Base-by-base conservation (phyloP, 2,113 vertebrate species). In the Choloepus hoffmanni region DNA sequence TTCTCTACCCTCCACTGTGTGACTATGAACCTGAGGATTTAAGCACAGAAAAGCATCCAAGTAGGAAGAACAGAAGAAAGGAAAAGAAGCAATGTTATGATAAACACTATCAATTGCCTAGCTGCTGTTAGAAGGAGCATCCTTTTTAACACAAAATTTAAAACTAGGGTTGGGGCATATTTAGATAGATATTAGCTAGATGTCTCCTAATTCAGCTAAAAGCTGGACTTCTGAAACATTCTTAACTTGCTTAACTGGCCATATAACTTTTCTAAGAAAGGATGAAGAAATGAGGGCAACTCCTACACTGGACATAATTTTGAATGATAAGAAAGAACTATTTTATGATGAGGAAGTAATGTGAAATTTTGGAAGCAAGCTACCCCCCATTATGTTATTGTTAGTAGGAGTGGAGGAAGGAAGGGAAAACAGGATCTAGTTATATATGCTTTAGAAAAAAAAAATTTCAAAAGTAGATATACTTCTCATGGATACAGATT, bases 231-330 rank as follows among this genome's bases (percentile, higher is more conserved):
- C 82, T 72, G 33, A 93, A 81, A 50, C 48, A 77, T 94, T 82
- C 18, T 26, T 88, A 40, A 63, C 50, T 96, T 94, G 70, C 43
- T 94, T 74, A 84, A 68, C n/a, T 83, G 63, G 76, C 95, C 85
- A 95, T 87, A 94, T 95, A 85, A 63, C 89, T 95, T 95, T 60
- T 93, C 85, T 65, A 60, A 76, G 82, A 85, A 92, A 90, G 53
- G 60, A 72, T 43, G 72, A 94, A 89, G 83, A 72, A 96, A 24
- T 77, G 77, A 77, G 12, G 55, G 70, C 53, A 68, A 92, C 93
- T 90, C 85, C 96, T 78, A 78, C 93, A 94, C 23, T 90, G 85
- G 82, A 85, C 77, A 92, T 88, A 8, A 24, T 85, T 87, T 94
- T 67, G 60, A 94, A 67, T 74, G 78, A 70, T 90, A 67, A 55